phyloP scores from a whole-genome alignment of 2,888 invertebrate species.

The Endotricha flammealis region DNA sequence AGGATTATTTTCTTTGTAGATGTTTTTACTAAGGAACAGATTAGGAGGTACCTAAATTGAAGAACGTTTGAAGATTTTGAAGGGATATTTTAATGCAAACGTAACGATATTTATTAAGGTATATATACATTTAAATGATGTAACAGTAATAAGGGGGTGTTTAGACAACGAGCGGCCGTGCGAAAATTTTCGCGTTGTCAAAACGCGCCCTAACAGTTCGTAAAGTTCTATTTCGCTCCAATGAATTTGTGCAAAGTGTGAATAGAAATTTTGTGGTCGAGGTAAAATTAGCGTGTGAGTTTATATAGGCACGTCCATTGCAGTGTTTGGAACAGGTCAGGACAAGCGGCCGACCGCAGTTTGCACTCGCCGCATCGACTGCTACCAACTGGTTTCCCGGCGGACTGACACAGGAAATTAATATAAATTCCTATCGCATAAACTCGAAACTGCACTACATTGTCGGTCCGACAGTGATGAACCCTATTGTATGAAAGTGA shows the following conservation, averaged over 20 bases:
- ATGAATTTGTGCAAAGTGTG: conserved; percentile 26
- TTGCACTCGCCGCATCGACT: conserved; percentile 56
- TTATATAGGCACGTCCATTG: conserved; percentile 62
- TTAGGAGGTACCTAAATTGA: too few species aligned
- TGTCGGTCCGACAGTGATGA: conserved; percentile 57
- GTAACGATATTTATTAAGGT: too few species aligned
- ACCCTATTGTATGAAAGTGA: conserved; percentile 60
- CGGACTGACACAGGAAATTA: conserved; percentile 68
- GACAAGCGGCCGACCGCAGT: conserved; percentile 60
- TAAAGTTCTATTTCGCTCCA: conserved; percentile 4
- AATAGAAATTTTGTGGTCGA: conserved; percentile 50
- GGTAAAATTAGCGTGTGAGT: conserved; percentile 63
- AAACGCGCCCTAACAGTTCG: neutral
- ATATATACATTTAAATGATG: too few species aligned
- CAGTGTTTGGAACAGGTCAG: conserved; percentile 58
- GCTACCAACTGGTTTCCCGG: conserved; percentile 57
- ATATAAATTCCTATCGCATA: conserved; percentile 73
- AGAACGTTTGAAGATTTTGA: too few species aligned
- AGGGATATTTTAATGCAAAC: too few species aligned
- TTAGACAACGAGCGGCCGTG: too few species aligned
- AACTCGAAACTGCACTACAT: conserved; percentile 51
- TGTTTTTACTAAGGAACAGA: too few species aligned
- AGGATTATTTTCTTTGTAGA: too few species aligned
- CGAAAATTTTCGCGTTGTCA: too few species aligned
- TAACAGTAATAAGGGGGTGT: too few species aligned